Percentiles rank a stretch among this genome's conserved stretches.
These are phyloP conservation scores for Lophius americanus DNA, from an alignment of 2,797 vertebrate species.

Conservation along the genomic window DNA sequence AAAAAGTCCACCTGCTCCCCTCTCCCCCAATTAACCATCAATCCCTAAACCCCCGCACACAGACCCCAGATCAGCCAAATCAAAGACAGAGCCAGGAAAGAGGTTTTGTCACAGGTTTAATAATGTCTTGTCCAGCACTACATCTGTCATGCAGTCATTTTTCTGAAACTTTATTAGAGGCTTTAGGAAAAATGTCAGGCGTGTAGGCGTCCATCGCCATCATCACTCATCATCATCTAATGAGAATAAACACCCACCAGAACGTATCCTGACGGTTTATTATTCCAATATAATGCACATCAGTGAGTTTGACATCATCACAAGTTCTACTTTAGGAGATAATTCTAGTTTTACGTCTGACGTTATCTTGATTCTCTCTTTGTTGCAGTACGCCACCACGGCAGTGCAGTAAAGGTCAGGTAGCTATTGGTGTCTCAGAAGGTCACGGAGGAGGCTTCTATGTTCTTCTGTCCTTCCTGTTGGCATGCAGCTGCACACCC, in stretches of 20 bases:
- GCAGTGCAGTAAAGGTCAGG: constrained; percentile 58
- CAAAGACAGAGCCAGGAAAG: constrained; percentile 50
- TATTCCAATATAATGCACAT: not conserved
- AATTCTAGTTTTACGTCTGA: not conserved
- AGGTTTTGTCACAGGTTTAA: constrained; percentile 38
- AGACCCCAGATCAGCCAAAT: constrained; percentile 51
- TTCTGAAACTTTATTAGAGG: constrained; percentile 23
- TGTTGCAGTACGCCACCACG: constrained; percentile 33
- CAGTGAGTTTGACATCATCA: not conserved
- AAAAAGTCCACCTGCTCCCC: constrained; percentile 34
- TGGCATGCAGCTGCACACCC: constrained; percentile 43
- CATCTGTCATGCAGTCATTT: constrained; percentile 13
- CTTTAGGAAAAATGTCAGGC: constrained; percentile 41
- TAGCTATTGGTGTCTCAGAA: constrained; percentile 62
- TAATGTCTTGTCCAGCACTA: constrained; percentile 20
- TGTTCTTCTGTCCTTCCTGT: constrained; percentile 52
- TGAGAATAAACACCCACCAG: not conserved
- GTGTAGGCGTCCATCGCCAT: not conserved
- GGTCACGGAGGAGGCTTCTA: constrained; percentile 64
- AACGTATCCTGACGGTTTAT: not conserved
- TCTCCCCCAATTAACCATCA: constrained; percentile 47
- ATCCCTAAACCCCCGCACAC: constrained; percentile 52
- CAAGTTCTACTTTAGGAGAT: not conserved
- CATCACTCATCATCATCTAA: no score
- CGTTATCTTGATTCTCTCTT: not conserved